These are phyloP conservation scores for Melanerpes aurifrons DNA, from an alignment of 2,113 vertebrate genomes.

Conservation along the genomic window DNA sequence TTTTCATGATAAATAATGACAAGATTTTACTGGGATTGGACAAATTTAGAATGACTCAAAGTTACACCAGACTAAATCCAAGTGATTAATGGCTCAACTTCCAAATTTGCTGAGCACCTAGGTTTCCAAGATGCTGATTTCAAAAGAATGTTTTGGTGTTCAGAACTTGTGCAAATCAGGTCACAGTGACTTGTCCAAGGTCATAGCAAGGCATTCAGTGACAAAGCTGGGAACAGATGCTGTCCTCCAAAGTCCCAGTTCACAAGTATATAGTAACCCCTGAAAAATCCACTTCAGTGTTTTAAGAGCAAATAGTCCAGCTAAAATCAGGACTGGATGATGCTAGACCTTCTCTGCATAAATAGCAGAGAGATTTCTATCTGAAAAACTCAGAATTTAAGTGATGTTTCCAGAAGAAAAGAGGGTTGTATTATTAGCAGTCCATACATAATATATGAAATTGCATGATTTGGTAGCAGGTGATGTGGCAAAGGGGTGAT, in stretches of 20 bases:
- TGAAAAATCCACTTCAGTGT: background rate
- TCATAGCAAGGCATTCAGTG: background rate
- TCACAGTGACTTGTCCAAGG: background rate
- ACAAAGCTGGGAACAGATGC: background rate
- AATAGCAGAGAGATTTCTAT: background rate
- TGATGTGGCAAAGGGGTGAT: background rate
- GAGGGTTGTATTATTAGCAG: too few species aligned
- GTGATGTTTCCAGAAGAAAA: background rate
- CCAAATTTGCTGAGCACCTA: background rate
- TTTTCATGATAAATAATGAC: background rate
- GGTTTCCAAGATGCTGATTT: constrained; percentile 4
- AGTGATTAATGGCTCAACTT: constrained; percentile 26
- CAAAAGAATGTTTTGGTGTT: background rate
- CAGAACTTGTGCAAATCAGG: background rate
- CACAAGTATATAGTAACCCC: background rate
- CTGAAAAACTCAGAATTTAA: background rate
- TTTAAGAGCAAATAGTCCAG: background rate
- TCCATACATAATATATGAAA: background rate
- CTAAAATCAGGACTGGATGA: background rate
- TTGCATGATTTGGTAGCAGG: background rate
- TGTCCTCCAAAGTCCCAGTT: background rate
- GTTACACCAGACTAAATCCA: background rate
- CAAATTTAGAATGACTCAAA: background rate
- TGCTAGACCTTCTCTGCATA: background rate
- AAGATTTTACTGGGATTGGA: background rate